A percentile compares a stretch with the other conserved stretches of the same genome.
phyloP scores from a whole-genome alignment of 1,140 invertebrate genomes.

The Drosophila persimilis region DNA sequence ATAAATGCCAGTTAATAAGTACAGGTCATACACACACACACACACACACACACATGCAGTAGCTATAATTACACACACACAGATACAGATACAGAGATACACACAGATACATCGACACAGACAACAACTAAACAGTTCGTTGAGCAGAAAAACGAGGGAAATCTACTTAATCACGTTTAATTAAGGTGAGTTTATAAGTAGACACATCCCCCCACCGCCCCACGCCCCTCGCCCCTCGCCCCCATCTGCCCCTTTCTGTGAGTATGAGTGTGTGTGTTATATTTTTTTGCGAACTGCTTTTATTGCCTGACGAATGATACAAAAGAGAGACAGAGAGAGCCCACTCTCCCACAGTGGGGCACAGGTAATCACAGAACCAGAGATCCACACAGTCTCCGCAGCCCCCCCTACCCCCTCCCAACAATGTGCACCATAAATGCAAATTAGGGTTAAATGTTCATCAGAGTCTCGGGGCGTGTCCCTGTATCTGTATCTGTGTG shows the following conservation, averaged over 20 bases:
- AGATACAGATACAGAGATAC: constrained; percentile 4
- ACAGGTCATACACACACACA: constrained; percentile 36
- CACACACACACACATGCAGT: background rate
- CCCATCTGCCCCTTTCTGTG: constrained; percentile 12
- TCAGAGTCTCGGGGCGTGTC: constrained; percentile 27
- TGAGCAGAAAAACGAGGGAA: constrained; percentile 77
- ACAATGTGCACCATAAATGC: constrained; percentile 67
- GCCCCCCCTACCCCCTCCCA: background rate
- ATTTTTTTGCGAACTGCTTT: constrained; percentile 73
- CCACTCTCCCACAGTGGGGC: background rate
- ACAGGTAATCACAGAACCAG: constrained; percentile 47
- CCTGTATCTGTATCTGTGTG: constrained; percentile 23
- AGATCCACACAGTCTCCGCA: constrained; percentile 23
- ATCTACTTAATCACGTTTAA: constrained; percentile 82
- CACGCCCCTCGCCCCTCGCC: too few species aligned
- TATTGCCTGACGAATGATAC: constrained; percentile 65
- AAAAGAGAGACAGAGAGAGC: constrained; percentile 46
- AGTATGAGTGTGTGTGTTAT: constrained; percentile 5
- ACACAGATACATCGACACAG: constrained; percentile 7
- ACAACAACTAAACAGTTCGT: constrained; percentile 77
- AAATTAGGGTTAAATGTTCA: constrained; percentile 78
- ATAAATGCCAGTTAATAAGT: constrained; percentile 64
- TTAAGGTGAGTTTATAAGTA: constrained; percentile 81
- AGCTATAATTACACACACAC: too few species aligned
- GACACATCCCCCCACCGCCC: background rate